phyloP scores from a whole-genome alignment of 2,888 invertebrate species.

The Synanthedon andrenaeformis region DNA sequence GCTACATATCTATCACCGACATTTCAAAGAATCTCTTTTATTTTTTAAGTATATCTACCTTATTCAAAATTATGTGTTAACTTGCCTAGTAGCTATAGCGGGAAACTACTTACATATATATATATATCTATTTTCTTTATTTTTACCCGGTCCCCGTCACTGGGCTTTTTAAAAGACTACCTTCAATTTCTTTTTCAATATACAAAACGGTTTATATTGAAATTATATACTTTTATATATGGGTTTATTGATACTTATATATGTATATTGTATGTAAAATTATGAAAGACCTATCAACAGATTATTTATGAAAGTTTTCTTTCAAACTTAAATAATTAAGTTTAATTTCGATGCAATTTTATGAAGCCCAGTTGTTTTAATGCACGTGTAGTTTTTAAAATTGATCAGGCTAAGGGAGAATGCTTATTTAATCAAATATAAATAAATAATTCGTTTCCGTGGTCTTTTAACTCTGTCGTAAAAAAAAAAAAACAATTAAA shows the following conservation, averaged over 20 bases:
- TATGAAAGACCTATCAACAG: too few relatives aligned
- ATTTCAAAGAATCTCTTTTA: conserved; percentile 61
- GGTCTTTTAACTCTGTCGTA: background rate
- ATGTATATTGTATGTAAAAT: too few relatives aligned
- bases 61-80: conserved; percentile 29
- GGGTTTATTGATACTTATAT: too few relatives aligned
- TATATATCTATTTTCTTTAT: conserved; percentile 30
- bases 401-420: conserved; percentile 41
- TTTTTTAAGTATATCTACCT: background rate
- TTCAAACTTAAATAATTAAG: background rate
- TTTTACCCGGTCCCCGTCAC: conserved; percentile 43
- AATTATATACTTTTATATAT: background rate
- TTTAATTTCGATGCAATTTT: conserved; percentile 12
- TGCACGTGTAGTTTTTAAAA: conserved; percentile 60
- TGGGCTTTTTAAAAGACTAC: conserved; percentile 45
- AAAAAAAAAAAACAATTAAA: too few relatives aligned
- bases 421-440: conserved; percentile 5
- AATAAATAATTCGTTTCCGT: background rate
- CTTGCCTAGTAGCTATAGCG: conserved; percentile 71
- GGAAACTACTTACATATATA: conserved; percentile 44
- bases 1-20: conserved; percentile 4
- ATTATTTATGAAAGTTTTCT: too few relatives aligned
- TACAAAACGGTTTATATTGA: background rate
- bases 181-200: too few relatives aligned
- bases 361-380: conserved; percentile 40